A percentile compares a stretch with the other conserved stretches of the same genome.
Conservation (phyloP, 2,113 vertebrate genomes). For the Microcebus ravelobensis region DNA sequence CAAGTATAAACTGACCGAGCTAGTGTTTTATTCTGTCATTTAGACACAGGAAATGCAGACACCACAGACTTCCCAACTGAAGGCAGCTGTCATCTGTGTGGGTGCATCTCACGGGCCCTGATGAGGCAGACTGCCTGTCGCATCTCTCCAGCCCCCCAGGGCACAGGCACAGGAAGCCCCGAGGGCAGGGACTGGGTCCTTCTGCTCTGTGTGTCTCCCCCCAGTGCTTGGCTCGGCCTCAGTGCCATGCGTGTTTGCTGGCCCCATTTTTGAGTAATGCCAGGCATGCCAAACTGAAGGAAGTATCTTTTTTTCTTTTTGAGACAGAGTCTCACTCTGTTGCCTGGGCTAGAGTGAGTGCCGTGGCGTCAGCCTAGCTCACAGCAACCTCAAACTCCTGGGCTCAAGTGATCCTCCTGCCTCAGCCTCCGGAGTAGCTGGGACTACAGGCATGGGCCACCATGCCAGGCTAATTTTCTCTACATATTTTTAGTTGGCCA, state of each 20-base stretch:
- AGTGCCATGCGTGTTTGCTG: rapidly evolving
- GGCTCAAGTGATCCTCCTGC: no score
- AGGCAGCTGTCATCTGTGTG: rapidly evolving
- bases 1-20: background rate
- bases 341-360: no score
- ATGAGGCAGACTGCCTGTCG: background rate
- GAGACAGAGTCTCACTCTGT: no score
- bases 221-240: background rate
- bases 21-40: background rate
- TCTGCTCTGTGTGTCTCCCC: background rate
- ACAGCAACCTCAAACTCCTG: no score
- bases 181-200: background rate
- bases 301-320: no score
- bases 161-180: background rate
- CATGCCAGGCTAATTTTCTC: no score
- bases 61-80: background rate
- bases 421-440: no score
- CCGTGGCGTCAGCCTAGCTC: no score
- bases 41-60: background rate
- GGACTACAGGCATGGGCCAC: no score
- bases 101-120: background rate
- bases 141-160: rapidly evolving
- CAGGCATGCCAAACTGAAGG: background rate
- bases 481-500: no score
- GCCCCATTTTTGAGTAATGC: background rate